Evolutionary conservation across 1,140 invertebrate genomes (phyloP).

Genomic region (Bombus huntii): DNA sequence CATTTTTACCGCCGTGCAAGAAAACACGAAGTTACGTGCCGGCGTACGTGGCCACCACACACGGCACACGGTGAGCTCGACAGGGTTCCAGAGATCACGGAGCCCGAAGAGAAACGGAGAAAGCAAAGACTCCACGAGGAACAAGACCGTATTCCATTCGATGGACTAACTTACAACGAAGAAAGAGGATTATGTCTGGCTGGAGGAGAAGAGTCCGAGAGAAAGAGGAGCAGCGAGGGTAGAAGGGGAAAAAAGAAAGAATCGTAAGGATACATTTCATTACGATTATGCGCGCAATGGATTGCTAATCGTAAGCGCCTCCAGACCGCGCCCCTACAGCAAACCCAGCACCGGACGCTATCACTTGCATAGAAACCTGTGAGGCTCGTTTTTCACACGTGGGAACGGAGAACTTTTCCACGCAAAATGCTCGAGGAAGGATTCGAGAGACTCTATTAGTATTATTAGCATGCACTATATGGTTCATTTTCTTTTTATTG

Average conservation of each 20-base stretch:
- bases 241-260: background rate
- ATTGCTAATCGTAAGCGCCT: constrained; percentile 68
- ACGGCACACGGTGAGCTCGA: constrained; percentile 42
- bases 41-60: constrained; percentile 50
- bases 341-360: background rate
- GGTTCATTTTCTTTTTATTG: background rate
- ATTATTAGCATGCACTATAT: constrained; percentile 7
- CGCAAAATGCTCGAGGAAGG: too few relatives aligned
- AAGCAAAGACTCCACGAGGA: background rate
- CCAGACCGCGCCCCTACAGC: constrained; percentile 20
- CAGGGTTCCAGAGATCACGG: constrained; percentile 52
- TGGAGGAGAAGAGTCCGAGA: background rate
- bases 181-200: background rate
- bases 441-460: constrained; percentile 21
- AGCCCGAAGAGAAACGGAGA: background rate
- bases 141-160: background rate
- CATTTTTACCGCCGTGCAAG: constrained; percentile 79
- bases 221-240: background rate
- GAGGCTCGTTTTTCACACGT: constrained; percentile 60
- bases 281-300: constrained; percentile 73
- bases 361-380: background rate
- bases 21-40: constrained; percentile 75
- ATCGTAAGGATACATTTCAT: constrained; percentile 73
- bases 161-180: background rate
- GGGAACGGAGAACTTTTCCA: constrained; percentile 64